Conservation (phyloP, 1,140 invertebrate species). For the Drosophila aff. region DNA sequence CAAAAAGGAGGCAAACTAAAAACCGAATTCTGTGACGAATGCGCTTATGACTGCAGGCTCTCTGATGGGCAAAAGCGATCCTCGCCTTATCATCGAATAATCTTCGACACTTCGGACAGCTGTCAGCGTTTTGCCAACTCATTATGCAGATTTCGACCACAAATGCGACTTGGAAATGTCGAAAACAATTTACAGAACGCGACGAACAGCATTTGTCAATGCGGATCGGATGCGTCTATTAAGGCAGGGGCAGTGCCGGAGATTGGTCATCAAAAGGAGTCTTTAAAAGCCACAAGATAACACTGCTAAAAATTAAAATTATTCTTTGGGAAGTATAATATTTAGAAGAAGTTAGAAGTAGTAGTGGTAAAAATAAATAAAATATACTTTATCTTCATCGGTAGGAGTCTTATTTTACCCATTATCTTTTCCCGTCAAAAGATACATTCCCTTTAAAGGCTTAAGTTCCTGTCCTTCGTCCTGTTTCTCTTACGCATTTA, state of each 20-base stretch:
- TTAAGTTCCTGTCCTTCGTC: neutral
- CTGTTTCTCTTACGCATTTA: neutral
- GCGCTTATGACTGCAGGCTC: constrained; percentile 58
- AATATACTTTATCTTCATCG: no score
- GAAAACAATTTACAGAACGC: constrained; percentile 58
- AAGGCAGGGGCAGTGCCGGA: constrained; percentile 13
- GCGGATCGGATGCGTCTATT: constrained; percentile 38
- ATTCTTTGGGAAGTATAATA: no score
- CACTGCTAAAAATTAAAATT: constrained; percentile 2
- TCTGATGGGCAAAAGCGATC: constrained; percentile 23
- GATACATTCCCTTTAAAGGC: no score
- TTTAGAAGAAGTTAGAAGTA: no score
- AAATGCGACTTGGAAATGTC: constrained; percentile 56
- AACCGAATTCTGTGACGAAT: constrained; percentile 68
- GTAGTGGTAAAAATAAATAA: no score
- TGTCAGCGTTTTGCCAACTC: constrained; percentile 64
- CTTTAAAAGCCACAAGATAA: constrained; percentile 37
- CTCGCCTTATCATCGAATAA: constrained; percentile 43
- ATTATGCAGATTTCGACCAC: constrained; percentile 73
- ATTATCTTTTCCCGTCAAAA: no score
- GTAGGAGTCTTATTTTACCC: no score
- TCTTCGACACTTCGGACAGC: constrained; percentile 67
- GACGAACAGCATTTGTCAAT: constrained; percentile 47
- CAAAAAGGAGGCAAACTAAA: neutral
- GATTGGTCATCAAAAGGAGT: constrained; percentile 29